Base-by-base conservation (phyloP, 1,140 invertebrate species). In the Rhopalosiphum maidis region DNA sequence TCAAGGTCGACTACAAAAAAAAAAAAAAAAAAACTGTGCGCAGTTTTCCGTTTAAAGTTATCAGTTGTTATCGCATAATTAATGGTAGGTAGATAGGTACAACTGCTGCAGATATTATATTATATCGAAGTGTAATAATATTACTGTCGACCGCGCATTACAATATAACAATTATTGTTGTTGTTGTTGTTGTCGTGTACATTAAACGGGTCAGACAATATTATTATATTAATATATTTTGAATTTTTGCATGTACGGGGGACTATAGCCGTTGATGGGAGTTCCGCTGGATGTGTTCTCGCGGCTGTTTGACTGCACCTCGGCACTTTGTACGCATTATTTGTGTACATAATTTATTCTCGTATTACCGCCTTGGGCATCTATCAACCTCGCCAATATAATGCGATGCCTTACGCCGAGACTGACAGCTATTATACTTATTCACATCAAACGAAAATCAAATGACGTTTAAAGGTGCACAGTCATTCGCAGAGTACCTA, bases 361-460 rank as follows among this genome's bases (percentile, higher is more conserved):
- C n/a, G n/a, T 18, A 77, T 18, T 18, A 21, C 18, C 18, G 60
- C 60, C 60, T 5, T 6, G 4, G n/a, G 60, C 60, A 15, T 77
- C 60, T n/a, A 77, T n/a, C 30, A n/a, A n/a, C 60, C 30, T 77
- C 60, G n/a, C 60, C 60, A 77, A 77, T 77, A n/a, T 18, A 77
- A 77, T n/a, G 60, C 1, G 60, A 77, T n/a, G 30, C 60, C 60
- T n/a, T 77, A n/a, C 60, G 30, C 30, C 60, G 60, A 77, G n/a
- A 77, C 60, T n/a, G 60, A 77, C 60, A 77, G 18, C 60, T 77
- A 77, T 77, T 77, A 77, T 77, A 77, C 60, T 77, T n/a, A n/a
- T 77, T 77, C 60, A 77, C 60, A n/a, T 77, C 60, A 77, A 77
- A 35, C 60, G n/a, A 77, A n/a, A 77, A 77, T n/a, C 30, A 77